phyloP scores from a whole-genome alignment of 2,888 invertebrate species.

The Spodoptera exigua region DNA sequence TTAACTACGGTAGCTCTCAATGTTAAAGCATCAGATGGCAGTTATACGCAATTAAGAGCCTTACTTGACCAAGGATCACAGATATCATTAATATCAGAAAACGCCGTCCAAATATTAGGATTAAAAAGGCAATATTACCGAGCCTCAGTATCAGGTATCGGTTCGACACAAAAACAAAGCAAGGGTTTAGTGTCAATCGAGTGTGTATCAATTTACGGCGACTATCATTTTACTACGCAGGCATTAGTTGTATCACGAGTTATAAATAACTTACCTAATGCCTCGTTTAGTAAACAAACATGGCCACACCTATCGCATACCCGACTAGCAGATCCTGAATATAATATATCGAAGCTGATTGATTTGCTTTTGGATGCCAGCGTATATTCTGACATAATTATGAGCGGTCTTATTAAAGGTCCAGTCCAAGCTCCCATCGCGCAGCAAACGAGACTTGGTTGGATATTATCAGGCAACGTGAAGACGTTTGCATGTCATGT shows the following conservation, averaged over 20 bases:
- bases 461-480: conserved; percentile 11
- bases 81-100: conserved; percentile 13
- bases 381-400: conserved; percentile 11
- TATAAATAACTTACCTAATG: background rate
- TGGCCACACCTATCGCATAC: conserved; percentile 11
- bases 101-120: conserved; percentile 1
- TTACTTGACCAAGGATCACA: conserved; percentile 8
- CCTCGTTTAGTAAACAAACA: conserved; percentile 3
- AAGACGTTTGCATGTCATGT: conserved; percentile 9
- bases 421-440: conserved; percentile 11
- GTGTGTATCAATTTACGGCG: conserved; percentile 4
- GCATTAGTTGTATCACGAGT: conserved; percentile 7
- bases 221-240: conserved; percentile 11
- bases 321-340: conserved; percentile 8
- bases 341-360: conserved; percentile 6
- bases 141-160: conserved; percentile 3
- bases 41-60: conserved; percentile 3
- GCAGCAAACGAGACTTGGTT: conserved; percentile 13
- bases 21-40: background rate
- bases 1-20: conserved; percentile 1
- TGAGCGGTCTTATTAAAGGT: conserved; percentile 11
- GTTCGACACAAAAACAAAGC: background rate
- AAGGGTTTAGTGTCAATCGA: conserved; percentile 4
- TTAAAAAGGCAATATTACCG: background rate
- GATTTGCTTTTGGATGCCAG: conserved; percentile 8